These are phyloP conservation scores for Linyphia triangularis DNA, from an alignment of 2,888 invertebrate genomes.

Conservation along the genomic window DNA sequence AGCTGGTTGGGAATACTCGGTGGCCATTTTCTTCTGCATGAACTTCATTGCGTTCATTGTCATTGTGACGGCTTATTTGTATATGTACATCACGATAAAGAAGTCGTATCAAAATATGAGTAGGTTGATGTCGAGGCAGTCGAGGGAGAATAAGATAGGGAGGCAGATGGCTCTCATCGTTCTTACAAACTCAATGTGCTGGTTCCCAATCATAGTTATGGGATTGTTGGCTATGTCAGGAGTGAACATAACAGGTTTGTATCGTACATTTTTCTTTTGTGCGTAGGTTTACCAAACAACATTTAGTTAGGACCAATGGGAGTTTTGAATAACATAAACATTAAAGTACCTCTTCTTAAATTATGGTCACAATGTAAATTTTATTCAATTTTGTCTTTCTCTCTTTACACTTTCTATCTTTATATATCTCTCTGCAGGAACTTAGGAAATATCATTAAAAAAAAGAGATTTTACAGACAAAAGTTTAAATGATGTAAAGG, in stretches of 20 bases:
- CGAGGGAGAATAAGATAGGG: constrained; percentile 78
- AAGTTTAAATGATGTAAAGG: no score
- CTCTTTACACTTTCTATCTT: no score
- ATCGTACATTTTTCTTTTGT: not conserved
- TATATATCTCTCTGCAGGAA: no score
- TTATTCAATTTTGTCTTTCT: no score
- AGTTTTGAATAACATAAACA: not conserved
- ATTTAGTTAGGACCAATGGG: not conserved
- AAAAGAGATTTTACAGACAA: no score
- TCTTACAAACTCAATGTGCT: constrained; percentile 78
- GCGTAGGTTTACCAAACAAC: not conserved
- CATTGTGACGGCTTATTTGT: constrained; percentile 78
- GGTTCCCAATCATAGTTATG: constrained; percentile 79
- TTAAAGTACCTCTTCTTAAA: not conserved
- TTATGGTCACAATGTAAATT: no score
- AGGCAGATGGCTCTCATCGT: constrained; percentile 79
- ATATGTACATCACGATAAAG: constrained; percentile 78
- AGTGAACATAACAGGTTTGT: constrained; percentile 75
- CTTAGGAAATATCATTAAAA: no score
- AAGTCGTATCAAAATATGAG: constrained; percentile 76
- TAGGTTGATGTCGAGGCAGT: constrained; percentile 75
- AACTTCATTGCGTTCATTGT: constrained; percentile 79
- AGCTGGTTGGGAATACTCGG: constrained; percentile 79
- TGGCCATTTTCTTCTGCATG: constrained; percentile 78
- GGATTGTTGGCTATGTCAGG: constrained; percentile 77